Evolutionary conservation across 2,797 vertebrate species (phyloP), one percentile per base, ranked within the genome.

Genomic region (Coracias cyanogaster): DNA sequence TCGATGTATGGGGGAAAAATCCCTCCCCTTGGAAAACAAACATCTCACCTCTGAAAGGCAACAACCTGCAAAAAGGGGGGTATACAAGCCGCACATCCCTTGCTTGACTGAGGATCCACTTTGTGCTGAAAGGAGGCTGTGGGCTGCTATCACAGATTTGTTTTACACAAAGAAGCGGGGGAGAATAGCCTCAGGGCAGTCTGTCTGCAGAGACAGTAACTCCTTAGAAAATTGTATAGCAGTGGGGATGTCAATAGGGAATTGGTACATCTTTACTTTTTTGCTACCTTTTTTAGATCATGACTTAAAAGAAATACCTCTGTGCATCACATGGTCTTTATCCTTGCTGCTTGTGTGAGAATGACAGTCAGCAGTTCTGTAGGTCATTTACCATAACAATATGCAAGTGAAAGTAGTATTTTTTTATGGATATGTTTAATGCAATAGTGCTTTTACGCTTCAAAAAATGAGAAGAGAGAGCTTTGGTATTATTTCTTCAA

Each of bases 11-110:
- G 57, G 9, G 52, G 35, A 62, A 4, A 95, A n/a, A 17, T 89
- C 86, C 85, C 51, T 96, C 70, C 55, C 49, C 6, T 21, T 88
- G 94, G 83, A 95, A 96, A 97, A 89, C 55, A 96, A 97, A 93
- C 54, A 66, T 78, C 33, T 82, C 2, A 1, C 69, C 79, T 95
- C 93, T 80, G 29, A 89, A 95, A 88, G 86, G 82, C 78, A 84
- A 24, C 73, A 94, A 46, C 82, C 37, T 72, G 65, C 49, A 96
- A 96, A 93, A 65, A 77, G 0, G 2, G 51, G 43, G 37, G 80
- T 96, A 95, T 0, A 2, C 35, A 82, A 92, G 66, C 72, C 37
- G 35, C 82, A n/a, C 83, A 33, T 86, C 90, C 45, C 61, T 49
- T 94, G 46, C 76, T 73, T 73, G 89, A 91, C 78, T 71, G 73